Evolutionary conservation across 2,113 vertebrate genomes (phyloP).

Genomic region (Rhabdomys dilectus): DNA sequence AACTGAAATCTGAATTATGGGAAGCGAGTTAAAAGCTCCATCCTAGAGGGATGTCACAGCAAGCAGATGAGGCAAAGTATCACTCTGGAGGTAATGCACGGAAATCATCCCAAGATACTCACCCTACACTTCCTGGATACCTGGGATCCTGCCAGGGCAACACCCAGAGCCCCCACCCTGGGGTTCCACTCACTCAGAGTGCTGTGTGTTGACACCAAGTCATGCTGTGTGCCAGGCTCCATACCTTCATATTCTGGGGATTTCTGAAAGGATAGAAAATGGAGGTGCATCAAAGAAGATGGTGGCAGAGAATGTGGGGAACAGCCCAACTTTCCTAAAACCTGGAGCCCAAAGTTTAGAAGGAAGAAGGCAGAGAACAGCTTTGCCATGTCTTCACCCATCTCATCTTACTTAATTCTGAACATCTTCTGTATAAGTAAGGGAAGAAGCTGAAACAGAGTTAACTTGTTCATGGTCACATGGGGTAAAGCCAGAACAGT

Average conservation of each 20-base stretch:
- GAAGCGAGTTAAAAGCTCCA: conserved; percentile 54
- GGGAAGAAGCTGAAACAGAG: neutral
- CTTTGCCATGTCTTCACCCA: neutral
- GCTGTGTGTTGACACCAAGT: neutral
- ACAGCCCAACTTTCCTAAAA: neutral
- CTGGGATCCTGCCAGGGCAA: neutral
- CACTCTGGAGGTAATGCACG: neutral
- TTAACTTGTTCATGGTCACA: neutral
- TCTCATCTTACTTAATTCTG: neutral
- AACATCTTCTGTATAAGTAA: neutral
- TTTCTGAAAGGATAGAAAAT: neutral
- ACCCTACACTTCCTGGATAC: neutral
- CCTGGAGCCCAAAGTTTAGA: neutral
- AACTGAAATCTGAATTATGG: conserved; percentile 63
- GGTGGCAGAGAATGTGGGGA: neutral
- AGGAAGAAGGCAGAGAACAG: neutral
- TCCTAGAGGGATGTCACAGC: conserved; percentile 50
- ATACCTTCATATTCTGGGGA: neutral
- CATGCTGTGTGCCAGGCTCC: neutral
- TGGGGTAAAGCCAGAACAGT: neutral
- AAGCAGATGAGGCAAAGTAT: conserved; percentile 48
- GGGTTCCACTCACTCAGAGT: neutral
- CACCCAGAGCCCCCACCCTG: neutral
- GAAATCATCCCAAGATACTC: conserved; percentile 24
- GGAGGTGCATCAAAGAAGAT: neutral